Percentiles rank a stretch among this genome's conserved stretches.
These are phyloP conservation scores for Himalopsyche kuldschensis DNA, from an alignment of 2,888 invertebrate species.

Conservation along the genomic window DNA sequence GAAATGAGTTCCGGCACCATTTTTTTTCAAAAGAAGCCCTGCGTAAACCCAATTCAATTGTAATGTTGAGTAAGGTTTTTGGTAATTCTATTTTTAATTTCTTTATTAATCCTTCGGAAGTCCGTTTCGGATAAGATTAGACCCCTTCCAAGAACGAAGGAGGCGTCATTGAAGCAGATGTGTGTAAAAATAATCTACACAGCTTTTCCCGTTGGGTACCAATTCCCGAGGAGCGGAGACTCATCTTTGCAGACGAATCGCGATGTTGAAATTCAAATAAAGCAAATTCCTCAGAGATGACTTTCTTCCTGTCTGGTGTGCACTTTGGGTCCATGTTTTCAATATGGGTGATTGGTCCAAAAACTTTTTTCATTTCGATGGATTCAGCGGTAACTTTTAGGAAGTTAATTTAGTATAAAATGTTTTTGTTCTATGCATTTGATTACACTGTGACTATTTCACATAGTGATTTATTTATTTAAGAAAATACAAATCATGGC, in stretches of 20 bases:
- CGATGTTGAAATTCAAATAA: neutral
- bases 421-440: too few relatives aligned
- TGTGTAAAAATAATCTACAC: neutral
- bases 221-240: neutral
- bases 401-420: too few relatives aligned
- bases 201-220: neutral
- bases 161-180: neutral
- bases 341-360: neutral
- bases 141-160: neutral
- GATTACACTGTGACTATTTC: too few relatives aligned
- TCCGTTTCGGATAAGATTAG: neutral
- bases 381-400: too few relatives aligned
- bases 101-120: neutral
- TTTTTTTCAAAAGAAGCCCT: too few relatives aligned
- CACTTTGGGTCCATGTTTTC: neutral
- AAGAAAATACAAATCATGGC: too few relatives aligned
- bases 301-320: neutral
- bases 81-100: neutral
- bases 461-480: too few relatives aligned
- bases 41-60: too few relatives aligned
- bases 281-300: slow-evolving; percentile 14
- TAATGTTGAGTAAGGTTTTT: neutral
- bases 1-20: too few relatives aligned
- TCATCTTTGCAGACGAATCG: neutral
- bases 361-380: neutral